Base-by-base conservation (phyloP, 1,140 invertebrate genomes). In the Drosophila baimaii region DNA sequence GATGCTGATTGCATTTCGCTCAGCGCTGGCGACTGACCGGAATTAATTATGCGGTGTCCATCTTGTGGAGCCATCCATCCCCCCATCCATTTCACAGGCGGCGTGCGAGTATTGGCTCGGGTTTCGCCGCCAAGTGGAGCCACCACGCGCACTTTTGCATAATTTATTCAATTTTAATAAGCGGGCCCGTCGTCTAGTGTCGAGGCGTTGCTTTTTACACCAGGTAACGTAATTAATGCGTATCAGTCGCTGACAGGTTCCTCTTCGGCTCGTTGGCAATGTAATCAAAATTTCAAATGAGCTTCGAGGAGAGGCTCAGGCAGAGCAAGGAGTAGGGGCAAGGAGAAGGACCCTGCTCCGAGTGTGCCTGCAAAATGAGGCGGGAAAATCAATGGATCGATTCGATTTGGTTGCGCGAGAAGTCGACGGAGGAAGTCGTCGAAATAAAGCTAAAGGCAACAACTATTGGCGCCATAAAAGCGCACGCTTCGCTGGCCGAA, bases 111-210 rank as follows among this genome's bases (percentile, higher is more conserved):
- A 69, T 39, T 29, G 51, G 33, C 64, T 55, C 17, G 8, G 23
- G 23, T 46, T 65, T 46, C 23, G n/a, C 19, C 33, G 43, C 23
- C 49, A 31, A 63, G 54, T 56, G 62, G 54, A 74, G 44, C 72
- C 75, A 65, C 75, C 77, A 58, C 66, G 56, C 70, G 44, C 66
- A 79, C 75, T 80, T 89, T 88, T 88, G 77, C 83, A 88, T 88
- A 88, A 88, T 88, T 88, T 88, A 88, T 88, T 88, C 83, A 88
- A 75, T 88, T 88, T 88, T 88, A 88, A 88, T 88, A 88, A 88
- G 83, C 80, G 74, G 47, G 55, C 49, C 66, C 49, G 68, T 55
- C 63, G 63, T 41, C 68, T 58, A 77, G 54, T 25, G 41, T 52
- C 31, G 46, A 41, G 77, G 77, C 69, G 77, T 79, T 61, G 77